Base-by-base conservation (phyloP, 1,140 invertebrate genomes). In the Olivierus martensii region DNA sequence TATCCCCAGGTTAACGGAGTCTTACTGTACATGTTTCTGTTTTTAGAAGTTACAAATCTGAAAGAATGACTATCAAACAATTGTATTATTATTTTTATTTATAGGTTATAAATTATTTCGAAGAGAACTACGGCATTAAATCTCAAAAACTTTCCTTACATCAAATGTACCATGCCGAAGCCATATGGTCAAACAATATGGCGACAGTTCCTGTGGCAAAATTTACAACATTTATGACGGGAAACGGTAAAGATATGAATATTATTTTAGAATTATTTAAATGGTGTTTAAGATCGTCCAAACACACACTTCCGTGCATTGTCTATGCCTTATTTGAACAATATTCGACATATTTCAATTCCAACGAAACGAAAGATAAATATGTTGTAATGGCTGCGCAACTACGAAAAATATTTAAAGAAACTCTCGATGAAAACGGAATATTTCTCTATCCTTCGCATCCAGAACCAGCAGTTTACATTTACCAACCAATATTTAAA, bases 381-480 rank as follows among this genome's bases (percentile, higher is more conserved):
- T 55, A 51, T 49, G 51, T 55, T 18, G 17, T 39, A 3, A 36
- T 56, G 14, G 19, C 46, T 3, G 50, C 49, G 3, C 72, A 80
- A 28, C 68, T 82, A 49, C 3, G 51, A 7, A 37, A 50, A 19
- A 50, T 54, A 50, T 51, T 61, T n/a, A 49, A 59, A 17, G 38
- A 60, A 14, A 34, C 71, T 94, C 12, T 63, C 2, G 58, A 56
- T 0, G 12, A 81, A 3, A 76, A 90, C 69, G 88, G 86, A 0
- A 78, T 97, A 9, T 69, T 96, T 3, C 63, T 96, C 37, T 93
- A 84, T 67, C 88, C 89, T 19, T 80, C 83, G 1, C 79, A 82
- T 53, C 87, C 90, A 1, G 74, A 73, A 17, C 69, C 83, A n/a
- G 88, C 90, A 1, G 82, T 80, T 5, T 87, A 88, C 65, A 90